Base-by-base conservation (phyloP, 2,797 vertebrate species). In the Mionectes olivaceus region DNA sequence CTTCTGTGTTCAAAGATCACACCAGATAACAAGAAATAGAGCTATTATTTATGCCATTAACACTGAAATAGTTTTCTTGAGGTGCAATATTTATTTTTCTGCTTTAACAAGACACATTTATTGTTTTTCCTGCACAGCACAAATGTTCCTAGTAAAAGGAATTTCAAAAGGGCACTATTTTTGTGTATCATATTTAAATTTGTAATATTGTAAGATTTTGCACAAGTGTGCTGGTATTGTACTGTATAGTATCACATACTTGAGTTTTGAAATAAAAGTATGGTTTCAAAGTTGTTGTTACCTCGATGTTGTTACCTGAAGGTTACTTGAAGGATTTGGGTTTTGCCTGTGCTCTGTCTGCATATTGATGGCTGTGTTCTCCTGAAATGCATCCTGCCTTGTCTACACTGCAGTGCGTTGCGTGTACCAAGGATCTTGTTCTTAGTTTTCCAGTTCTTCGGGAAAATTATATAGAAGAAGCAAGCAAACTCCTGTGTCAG, bases 201-300 rank as follows among this genome's bases (percentile, higher is more conserved):
- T 95, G 83, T 94, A 96, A 93, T 87, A 95, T 95, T 95, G 94
- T 98, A 97, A 97, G 97, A 95, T 87, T 97, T 98, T 98, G 97
- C 98, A 98, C 97, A 97, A 97, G 98, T 96, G 98, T 98, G 96
- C 94, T 97, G 97, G 97, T 97, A 96, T 98, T 98, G 98, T 98
- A 98, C 97, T 98, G 97, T 98, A 98, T 97, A 98, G 97, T 98
- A 97, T 96, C 98, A 99, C 98, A 97, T 98, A 98, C 98, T 98
- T 98, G 98, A 98, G 97, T 98, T 98, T 98, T 98, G 97, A 98
- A 99, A 99, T 99, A 99, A 99, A 99, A 98, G 95, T 98, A 98
- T 94, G 88, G 94, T 97, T 97, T 97, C 89, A 95, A 97, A 97
- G 69, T 87, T 77, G 75, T 88, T 89, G 71, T 84, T 87, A 33